A percentile compares a stretch with the other conserved stretches of the same genome.
These are phyloP conservation scores for Aphidoletes aphidimyza DNA, from an alignment of 2,888 invertebrate genomes.

Conservation along the genomic window DNA sequence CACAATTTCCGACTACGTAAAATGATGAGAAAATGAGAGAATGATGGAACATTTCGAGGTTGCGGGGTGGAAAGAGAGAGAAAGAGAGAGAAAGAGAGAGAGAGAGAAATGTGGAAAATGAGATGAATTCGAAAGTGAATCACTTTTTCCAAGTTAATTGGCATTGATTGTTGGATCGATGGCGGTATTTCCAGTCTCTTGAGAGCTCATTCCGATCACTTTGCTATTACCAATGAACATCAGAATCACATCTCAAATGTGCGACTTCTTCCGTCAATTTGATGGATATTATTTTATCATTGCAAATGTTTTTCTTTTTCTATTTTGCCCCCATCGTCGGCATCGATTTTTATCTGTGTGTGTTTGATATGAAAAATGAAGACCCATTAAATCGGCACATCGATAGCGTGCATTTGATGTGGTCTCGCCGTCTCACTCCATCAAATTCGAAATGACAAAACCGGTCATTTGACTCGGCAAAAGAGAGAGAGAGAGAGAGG, in stretches of 20 bases:
- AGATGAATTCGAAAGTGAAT: background rate
- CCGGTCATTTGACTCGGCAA: background rate
- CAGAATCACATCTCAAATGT: background rate
- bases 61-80: too few relatives aligned
- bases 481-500: background rate
- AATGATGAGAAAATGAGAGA: background rate
- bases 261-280: constrained; percentile 30
- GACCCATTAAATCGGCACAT: background rate
- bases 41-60: too few relatives aligned
- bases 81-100: background rate
- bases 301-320: background rate
- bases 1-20: background rate
- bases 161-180: background rate
- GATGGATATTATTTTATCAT: constrained; percentile 30
- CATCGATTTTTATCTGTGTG: background rate
- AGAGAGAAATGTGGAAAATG: too few relatives aligned
- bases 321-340: background rate
- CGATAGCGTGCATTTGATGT: background rate
- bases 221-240: background rate
- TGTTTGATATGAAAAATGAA: background rate
- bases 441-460: background rate
- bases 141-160: background rate
- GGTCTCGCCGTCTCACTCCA: background rate
- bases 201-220: constrained; percentile 9
- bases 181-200: background rate